phyloP scores from a whole-genome alignment of 1,140 invertebrate species.

The Trichonephila clavipes region DNA sequence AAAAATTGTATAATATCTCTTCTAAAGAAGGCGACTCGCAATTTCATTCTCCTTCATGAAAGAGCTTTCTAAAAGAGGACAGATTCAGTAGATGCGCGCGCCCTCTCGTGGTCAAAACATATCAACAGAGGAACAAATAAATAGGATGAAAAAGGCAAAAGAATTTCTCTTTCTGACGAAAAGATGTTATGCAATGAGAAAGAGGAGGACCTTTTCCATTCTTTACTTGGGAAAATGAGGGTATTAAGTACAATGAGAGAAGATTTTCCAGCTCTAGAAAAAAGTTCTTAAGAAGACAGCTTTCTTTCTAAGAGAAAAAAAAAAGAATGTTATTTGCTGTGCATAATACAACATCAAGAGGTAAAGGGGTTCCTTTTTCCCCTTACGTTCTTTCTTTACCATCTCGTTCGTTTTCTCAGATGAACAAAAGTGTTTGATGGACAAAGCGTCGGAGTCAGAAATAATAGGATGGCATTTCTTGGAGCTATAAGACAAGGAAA shows the following conservation, averaged over 20 bases:
- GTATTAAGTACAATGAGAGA: constrained; percentile 52
- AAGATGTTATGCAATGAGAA: constrained; percentile 55
- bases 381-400: neutral
- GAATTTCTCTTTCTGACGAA: constrained; percentile 37
- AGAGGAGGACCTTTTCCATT: constrained; percentile 27
- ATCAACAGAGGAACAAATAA: constrained; percentile 50
- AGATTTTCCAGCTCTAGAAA: constrained; percentile 22
- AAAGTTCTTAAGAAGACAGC: constrained; percentile 43
- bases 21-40: neutral
- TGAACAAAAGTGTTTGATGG: constrained; percentile 45
- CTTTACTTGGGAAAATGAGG: constrained; percentile 41
- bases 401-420: neutral
- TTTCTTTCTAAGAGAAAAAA: neutral
- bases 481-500: constrained; percentile 4
- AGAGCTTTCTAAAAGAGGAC: neutral
- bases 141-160: constrained; percentile 60
- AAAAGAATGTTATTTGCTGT: constrained; percentile 59
- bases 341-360: constrained; percentile 60
- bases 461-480: constrained; percentile 36
- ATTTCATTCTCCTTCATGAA: neutral
- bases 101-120: neutral
- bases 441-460: constrained; percentile 35
- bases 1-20: neutral
- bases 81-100: neutral
- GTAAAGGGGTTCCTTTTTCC: neutral